Evolutionary conservation across 2,113 vertebrate species (phyloP).

Genomic region (Colaptes auratus): DNA sequence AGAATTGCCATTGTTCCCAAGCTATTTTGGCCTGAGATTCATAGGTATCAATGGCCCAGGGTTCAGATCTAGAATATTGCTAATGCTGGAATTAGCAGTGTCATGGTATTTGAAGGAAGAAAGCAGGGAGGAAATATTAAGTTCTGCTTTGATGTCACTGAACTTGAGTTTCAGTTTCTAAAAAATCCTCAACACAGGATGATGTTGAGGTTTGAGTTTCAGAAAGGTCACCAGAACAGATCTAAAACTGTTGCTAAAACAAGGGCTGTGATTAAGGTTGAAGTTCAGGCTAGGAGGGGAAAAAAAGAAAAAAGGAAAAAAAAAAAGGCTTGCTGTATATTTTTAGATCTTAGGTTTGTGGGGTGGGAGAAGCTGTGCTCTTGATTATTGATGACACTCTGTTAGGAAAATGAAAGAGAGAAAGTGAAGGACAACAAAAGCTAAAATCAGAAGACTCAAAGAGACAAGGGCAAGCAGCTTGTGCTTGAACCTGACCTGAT

Average conservation of each 20-base stretch:
- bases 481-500: neutral
- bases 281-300: neutral
- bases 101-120: neutral
- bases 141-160: neutral
- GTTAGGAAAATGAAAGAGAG: neutral
- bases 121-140: neutral
- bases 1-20: neutral
- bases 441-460: neutral
- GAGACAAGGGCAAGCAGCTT: neutral
- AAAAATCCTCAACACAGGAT: neutral
- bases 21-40: neutral
- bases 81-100: neutral
- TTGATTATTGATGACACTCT: neutral
- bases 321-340: neutral
- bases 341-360: neutral
- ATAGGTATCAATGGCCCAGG: neutral
- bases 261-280: conserved; percentile 13
- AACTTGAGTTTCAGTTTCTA: conserved; percentile 13
- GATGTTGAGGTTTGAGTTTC: neutral
- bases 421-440: neutral
- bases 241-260: conserved; percentile 3
- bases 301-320: neutral
- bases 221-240: neutral
- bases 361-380: neutral
- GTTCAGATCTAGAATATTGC: neutral